Base-by-base conservation (phyloP, 2,113 vertebrate genomes). In the Chaetops frenatus region DNA sequence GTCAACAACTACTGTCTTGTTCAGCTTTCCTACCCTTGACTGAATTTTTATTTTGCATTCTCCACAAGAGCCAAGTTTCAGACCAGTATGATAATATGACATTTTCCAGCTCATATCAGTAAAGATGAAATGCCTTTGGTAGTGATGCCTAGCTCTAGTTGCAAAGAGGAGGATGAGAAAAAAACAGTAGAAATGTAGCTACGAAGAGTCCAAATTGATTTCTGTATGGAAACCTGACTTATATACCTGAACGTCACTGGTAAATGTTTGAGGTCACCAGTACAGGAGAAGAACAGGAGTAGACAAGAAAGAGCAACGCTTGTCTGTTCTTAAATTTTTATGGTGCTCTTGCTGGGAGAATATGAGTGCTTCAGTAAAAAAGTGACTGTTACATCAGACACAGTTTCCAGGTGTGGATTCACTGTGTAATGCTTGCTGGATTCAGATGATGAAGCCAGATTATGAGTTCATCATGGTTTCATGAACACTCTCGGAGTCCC, bases 401-500 rank as follows among this genome's bases (percentile, higher is more conserved):
- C 12, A 36, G 20, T 33, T 54, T 65, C 44, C 1, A 4, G 17
- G 12, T 35, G 21, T 67, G 47, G 24, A 14, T 24, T 91, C 22
- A 3, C 13, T n/a, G 19, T 3, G 1, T 36, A 60, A 22, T 24
- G 8, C 22, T 66, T 51, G 22, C 56, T 64, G 25, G 24, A 29
- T 83, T 79, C 36, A 51, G 53, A 14, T 53, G 29, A 22, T 54
- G 66, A 76, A 60, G 40, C 19, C 35, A 20, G 42, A 12, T 29
- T 53, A 2, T 13, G 21, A 50, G 29, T 6, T 36, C 62, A 6
- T 76, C 22, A 2, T 0, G 2, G 11, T 58, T 54, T 29, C 3
- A 5, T 8, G 50, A 45, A 1, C 2, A 0, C 10, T 18, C 16
- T 27, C 2, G 3, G 17, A 15, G 35, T 47, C 18, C 38, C 36